Percentiles rank a stretch among this genome's conserved stretches.
Evolutionary conservation across 2,113 vertebrate genomes (phyloP).

Genomic region (Crotophaga sulcirostris): DNA sequence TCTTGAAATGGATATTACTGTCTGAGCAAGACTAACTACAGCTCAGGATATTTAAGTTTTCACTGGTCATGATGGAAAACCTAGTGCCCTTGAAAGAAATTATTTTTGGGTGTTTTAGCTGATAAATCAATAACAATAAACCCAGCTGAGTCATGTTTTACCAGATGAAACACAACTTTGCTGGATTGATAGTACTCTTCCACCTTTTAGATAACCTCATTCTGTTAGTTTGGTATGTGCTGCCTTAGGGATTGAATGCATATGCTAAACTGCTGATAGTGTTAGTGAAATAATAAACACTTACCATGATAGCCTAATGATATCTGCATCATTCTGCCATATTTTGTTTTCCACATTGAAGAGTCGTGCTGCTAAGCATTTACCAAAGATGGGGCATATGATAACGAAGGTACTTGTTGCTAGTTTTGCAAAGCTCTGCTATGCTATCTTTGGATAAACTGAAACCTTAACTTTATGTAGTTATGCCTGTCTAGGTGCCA

Average conservation of each 20-base stretch:
- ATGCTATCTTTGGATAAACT: background rate
- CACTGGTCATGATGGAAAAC: conserved; percentile 76
- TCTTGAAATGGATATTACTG: conserved; percentile 82
- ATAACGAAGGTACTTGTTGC: background rate
- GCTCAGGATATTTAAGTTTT: conserved; percentile 79
- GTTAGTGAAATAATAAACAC: background rate
- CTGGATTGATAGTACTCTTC: background rate
- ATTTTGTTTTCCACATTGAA: background rate
- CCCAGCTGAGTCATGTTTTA: conserved; percentile 54
- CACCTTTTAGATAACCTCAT: background rate
- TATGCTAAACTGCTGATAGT: background rate
- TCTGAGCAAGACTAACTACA: conserved; percentile 81
- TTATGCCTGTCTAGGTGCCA: background rate
- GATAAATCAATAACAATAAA: conserved; percentile 20
- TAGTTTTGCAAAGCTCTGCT: background rate
- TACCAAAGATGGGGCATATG: background rate
- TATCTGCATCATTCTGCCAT: background rate
- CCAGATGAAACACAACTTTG: background rate
- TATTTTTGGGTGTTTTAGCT: conserved; percentile 74
- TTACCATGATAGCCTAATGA: background rate
- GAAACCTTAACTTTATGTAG: background rate
- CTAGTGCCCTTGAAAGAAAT: conserved; percentile 82
- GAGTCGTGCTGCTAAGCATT: background rate
- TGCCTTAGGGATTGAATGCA: background rate
- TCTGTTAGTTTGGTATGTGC: background rate